A percentile compares a stretch with the other conserved stretches of the same genome.
Evolutionary conservation across 2,888 invertebrate genomes (phyloP).

Genomic region (Erebia ligea): DNA sequence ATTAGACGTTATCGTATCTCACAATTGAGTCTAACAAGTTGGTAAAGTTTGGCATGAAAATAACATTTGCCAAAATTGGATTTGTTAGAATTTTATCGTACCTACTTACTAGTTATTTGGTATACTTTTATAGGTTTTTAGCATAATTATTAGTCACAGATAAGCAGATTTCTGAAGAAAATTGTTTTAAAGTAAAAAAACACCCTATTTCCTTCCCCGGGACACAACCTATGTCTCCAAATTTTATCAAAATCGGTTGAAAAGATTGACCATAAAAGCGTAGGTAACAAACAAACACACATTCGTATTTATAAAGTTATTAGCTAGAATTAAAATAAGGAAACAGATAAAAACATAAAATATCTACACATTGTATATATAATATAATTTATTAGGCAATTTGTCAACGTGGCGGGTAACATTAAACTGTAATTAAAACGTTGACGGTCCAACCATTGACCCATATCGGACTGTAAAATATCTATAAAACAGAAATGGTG

Average conservation of each 20-base stretch:
- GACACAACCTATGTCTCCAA: no score
- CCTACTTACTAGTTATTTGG: background rate
- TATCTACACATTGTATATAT: conserved; percentile 1
- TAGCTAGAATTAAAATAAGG: no score
- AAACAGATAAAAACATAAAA: no score
- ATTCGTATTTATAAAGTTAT: no score
- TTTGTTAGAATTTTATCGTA: background rate
- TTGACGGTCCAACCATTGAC: background rate
- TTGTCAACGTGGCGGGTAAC: conserved; percentile 7
- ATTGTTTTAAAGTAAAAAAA: no score
- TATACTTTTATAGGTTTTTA: no score
- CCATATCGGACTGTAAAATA: conserved; percentile 15
- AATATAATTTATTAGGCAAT: conserved; percentile 3
- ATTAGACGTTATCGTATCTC: background rate
- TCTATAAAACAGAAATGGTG: conserved; percentile 17
- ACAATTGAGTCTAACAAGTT: background rate
- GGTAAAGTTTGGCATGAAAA: background rate
- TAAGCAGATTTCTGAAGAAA: no score
- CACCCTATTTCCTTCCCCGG: no score
- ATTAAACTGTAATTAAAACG: conserved; percentile 19
- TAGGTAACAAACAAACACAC: no score
- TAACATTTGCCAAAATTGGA: background rate
- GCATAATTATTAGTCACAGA: no score
- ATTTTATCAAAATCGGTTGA: no score
- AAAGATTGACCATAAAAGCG: no score